Evolutionary conservation across 2,888 invertebrate species (phyloP).

Genomic region (Isoperla grammatica): DNA sequence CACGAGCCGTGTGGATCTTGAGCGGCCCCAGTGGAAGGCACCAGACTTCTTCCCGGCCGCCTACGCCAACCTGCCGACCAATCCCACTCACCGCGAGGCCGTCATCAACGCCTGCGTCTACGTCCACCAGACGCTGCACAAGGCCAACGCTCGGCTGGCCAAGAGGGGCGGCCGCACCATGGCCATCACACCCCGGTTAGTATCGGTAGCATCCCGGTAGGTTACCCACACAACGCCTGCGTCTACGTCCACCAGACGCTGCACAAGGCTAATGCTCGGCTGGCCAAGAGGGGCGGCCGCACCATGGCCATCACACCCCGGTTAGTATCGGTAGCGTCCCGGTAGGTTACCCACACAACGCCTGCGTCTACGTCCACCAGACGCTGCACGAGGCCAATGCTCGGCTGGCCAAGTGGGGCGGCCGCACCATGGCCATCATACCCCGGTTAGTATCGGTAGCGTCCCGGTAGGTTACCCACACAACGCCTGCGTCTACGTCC

Average conservation of each 20-base stretch:
- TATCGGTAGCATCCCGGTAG: no score
- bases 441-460: conserved; percentile 66
- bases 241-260: conserved; percentile 98
- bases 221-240: conserved; percentile 93
- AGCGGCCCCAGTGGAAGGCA: conserved; percentile 74
- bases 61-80: conserved; percentile 66
- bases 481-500: conserved; percentile 97
- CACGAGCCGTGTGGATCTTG: conserved; percentile 91
- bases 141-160: conserved; percentile 83
- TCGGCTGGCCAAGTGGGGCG: conserved; percentile 83
- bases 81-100: conserved; percentile 85
- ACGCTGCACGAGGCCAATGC: conserved; percentile 93
- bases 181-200: conserved; percentile 87
- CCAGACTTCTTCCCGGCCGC: conserved; percentile 90
- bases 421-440: conserved; percentile 95
- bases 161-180: conserved; percentile 93
- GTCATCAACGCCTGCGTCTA: conserved; percentile 99
- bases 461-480: no score
- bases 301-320: conserved; percentile 97
- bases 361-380: conserved; percentile 97
- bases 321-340: no score
- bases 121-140: conserved; percentile 95
- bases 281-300: conserved; percentile 86
- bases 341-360: no score
- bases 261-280: conserved; percentile 86